Conservation (phyloP, 2,797 vertebrate genomes). For the Epinephelus malabaricus region DNA sequence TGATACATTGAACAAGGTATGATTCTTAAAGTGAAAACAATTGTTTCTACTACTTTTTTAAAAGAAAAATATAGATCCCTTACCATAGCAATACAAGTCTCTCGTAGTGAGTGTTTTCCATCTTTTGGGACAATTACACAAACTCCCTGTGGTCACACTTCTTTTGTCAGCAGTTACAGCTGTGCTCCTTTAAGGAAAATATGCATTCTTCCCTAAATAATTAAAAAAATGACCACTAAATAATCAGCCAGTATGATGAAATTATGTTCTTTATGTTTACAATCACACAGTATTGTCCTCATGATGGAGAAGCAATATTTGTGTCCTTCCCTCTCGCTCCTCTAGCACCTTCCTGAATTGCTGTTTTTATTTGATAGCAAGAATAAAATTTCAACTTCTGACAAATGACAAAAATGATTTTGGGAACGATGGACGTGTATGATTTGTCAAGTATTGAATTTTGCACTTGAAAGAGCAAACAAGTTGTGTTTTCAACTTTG, state of each 20-base stretch:
- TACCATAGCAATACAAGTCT: slow-evolving; percentile 75
- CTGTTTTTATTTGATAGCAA: slow-evolving; percentile 54
- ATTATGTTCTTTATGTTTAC: slow-evolving; percentile 77
- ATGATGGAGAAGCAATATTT: slow-evolving; percentile 81
- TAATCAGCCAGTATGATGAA: slow-evolving; percentile 47
- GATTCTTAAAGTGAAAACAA: slow-evolving; percentile 54
- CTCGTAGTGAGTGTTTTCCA: slow-evolving; percentile 53
- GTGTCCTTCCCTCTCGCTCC: slow-evolving; percentile 40
- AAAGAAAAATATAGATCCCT: slow-evolving; percentile 22
- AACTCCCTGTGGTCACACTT: slow-evolving; percentile 7
- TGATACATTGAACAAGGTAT: slow-evolving; percentile 68
- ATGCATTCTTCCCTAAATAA: slow-evolving; percentile 54
- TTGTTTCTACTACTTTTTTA: slow-evolving; percentile 60
- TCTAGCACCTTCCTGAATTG: slow-evolving; percentile 62
- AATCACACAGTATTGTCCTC: slow-evolving; percentile 68
- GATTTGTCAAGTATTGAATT: slow-evolving; percentile 63
- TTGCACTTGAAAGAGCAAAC: slow-evolving; percentile 69
- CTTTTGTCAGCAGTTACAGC: slow-evolving; percentile 37
- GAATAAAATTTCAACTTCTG: slow-evolving; percentile 40
- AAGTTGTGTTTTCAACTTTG: slow-evolving; percentile 63
- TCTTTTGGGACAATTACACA: slow-evolving; percentile 35
- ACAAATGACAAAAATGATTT: slow-evolving; percentile 23
- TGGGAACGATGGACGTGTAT: slow-evolving; percentile 16
- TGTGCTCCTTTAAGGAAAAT: slow-evolving; percentile 39
- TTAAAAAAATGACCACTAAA: slow-evolving; percentile 39